Evolutionary conservation across 1,140 invertebrate genomes (phyloP).

Genomic region (Hyles vespertilio): DNA sequence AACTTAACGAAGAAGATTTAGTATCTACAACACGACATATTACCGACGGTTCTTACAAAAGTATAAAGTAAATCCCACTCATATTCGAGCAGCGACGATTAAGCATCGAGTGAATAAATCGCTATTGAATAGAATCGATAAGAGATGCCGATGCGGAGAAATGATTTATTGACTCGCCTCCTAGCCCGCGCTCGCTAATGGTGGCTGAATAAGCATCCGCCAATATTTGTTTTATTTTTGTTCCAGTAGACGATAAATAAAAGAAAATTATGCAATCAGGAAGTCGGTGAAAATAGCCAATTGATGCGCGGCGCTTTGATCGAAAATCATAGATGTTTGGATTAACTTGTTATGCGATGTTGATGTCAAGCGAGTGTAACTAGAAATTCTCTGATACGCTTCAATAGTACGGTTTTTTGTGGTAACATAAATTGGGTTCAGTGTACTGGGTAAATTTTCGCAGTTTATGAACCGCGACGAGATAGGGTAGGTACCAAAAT

Average conservation of each 20-base stretch:
- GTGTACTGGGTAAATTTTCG: too few species aligned
- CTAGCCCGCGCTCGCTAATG: slow-evolving; percentile 41
- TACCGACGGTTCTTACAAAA: background rate
- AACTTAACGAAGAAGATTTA: too few species aligned
- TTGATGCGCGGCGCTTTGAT: slow-evolving; percentile 9
- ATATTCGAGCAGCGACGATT: slow-evolving; percentile 34
- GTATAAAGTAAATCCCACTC: slow-evolving; percentile 32
- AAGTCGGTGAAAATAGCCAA: slow-evolving; percentile 14
- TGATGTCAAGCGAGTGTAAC: too few species aligned
- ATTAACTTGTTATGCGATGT: background rate
- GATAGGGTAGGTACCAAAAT: too few species aligned
- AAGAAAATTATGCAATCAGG: slow-evolving; percentile 26
- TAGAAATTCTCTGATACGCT: too few species aligned
- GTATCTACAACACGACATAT: too few species aligned
- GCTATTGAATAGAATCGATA: slow-evolving; percentile 56
- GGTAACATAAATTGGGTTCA: too few species aligned
- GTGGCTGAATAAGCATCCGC: slow-evolving; percentile 45
- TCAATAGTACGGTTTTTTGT: too few species aligned
- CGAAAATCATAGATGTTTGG: background rate
- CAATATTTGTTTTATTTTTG: slow-evolving; percentile 32
- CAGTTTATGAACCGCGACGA: too few species aligned
- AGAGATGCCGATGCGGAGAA: slow-evolving; percentile 46
- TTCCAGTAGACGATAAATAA: slow-evolving; percentile 24
- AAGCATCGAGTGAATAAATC: slow-evolving; percentile 42
- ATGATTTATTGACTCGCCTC: slow-evolving; percentile 64